Base-by-base conservation (phyloP, 2,113 vertebrate genomes). In the Oxyura jamaicensis region DNA sequence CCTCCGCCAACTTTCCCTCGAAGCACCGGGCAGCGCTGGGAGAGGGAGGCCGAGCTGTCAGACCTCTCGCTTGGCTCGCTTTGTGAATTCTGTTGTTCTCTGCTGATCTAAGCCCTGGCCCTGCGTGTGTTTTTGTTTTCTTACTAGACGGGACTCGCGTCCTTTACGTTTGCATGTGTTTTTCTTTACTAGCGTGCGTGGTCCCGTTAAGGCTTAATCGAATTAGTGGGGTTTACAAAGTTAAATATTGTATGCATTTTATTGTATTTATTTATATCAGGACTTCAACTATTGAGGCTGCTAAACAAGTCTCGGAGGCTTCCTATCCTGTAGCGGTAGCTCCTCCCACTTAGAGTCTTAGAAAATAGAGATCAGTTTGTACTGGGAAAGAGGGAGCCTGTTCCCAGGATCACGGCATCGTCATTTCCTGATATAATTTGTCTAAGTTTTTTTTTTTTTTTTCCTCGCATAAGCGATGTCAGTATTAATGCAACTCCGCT, bases 371-470 rank as follows among this genome's bases (percentile, higher is more conserved):
- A 83, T 94, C 39, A 91, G 83, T 90, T 94, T 94, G 80, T 86
- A 25, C 56, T 75, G 90, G 86, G 76, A 88, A 84, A 68, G 96
- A 91, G 83, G 89, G 93, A 96, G 91, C 83, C 78, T 82, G 62
- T 96, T 96, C 84, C 93, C 95, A 93, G 94, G 94, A 84, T 95
- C 94, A 44, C 89, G 75, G 93, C 35, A 6, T 84, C 69, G 48
- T 97, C 95, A 95, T 91, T 97, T 97, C 96, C 96, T 97, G 93
- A 72, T 82, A 71, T 67, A 88, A 95, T 95, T 92, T 60, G 36
- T 81, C 60, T 41, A 53, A 50, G 39, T 6, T 36, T 36, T 56
- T 56, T 52, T 28, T 52, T 28, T 41, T 39, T 84, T 75, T 86
- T 75, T 17, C 7, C 56, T 88, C 68, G 1, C 1, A 4, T 55